Evolutionary conservation across 2,113 vertebrate genomes (phyloP).

Genomic region (Xenopus tropicalis): UCB_Xtro_10.0 CM004445.2:125714001-125714500

Average conservation of each 20-base stretch:
- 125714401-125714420: conserved; percentile 34
- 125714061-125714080: conserved; percentile 47
- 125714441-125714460: conserved; percentile 45
- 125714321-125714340: conserved; percentile 50
- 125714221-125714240: conserved; percentile 47
- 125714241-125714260: conserved; percentile 52
- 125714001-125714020: neutral
- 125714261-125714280: conserved; percentile 38
- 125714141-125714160: conserved; percentile 42
- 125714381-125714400: conserved; percentile 4
- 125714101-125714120: conserved; percentile 49
- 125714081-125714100: conserved; percentile 49
- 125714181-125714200: conserved; percentile 38
- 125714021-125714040: conserved; percentile 60
- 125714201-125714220: conserved; percentile 50
- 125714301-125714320: conserved; percentile 49
- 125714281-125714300: conserved; percentile 60
- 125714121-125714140: rapidly evolving
- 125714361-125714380: conserved; percentile 49
- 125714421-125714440: conserved; percentile 57
- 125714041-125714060: conserved; percentile 58
- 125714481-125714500: conserved; percentile 48
- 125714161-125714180: conserved; percentile 56
- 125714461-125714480: neutral
- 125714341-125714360: neutral